Conservation (phyloP, 64 coral and sea anemone genomes). For the Cladopsammia gracilis region DNA sequence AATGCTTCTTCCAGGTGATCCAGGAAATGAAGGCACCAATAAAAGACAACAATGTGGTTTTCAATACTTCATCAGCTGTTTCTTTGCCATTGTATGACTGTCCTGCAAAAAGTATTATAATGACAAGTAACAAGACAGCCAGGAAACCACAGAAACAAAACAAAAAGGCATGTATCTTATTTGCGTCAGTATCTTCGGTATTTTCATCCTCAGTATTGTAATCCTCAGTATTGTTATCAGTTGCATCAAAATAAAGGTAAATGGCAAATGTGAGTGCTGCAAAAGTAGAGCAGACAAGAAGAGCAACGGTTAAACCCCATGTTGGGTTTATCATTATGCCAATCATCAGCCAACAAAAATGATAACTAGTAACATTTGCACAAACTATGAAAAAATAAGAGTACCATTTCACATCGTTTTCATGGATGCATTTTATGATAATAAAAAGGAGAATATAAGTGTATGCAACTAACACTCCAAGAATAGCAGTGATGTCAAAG, state of each 20-base stretch:
- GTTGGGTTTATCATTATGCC: constrained; percentile 14
- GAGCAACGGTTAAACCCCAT: constrained; percentile 6
- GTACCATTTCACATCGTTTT: too few species aligned
- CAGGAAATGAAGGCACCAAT: neutral
- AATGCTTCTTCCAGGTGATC: too few species aligned
- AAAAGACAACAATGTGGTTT: neutral
- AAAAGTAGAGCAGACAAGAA: neutral
- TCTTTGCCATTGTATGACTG: constrained; percentile 8
- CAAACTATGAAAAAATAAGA: neutral
- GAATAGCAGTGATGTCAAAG: too few species aligned
- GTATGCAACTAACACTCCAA: too few species aligned
- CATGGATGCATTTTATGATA: neutral
- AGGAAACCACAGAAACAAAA: neutral
- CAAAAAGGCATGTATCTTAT: too few species aligned
- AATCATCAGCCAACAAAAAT: neutral
- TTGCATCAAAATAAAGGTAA: neutral
- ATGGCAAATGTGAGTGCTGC: neutral
- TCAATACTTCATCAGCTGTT: neutral
- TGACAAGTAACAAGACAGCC: neutral
- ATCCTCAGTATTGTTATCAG: neutral
- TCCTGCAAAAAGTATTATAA: neutral
- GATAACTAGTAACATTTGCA: neutral
- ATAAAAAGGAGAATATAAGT: too few species aligned
- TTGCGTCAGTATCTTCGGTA: too few species aligned
- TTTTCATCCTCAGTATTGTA: too few species aligned